phyloP scores from a whole-genome alignment of 2,888 invertebrate species.

The Acrobeloides nanus region DNA sequence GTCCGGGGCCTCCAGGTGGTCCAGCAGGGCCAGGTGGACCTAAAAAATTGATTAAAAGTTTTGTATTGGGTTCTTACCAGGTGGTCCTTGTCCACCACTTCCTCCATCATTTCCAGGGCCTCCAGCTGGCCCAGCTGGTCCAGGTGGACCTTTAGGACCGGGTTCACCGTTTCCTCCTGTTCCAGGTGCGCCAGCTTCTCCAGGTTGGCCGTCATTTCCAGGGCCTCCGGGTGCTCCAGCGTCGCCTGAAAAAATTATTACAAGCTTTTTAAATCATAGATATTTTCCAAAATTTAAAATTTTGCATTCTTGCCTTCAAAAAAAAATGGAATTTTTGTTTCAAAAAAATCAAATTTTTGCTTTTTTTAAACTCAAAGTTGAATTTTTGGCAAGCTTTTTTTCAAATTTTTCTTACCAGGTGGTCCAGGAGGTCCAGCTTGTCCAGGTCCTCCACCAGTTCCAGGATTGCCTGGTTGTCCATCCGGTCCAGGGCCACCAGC shows the following conservation, averaged over 20 bases:
- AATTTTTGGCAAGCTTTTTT: no score
- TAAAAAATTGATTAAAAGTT: no score
- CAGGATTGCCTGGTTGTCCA: neutral
- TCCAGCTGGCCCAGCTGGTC: constrained; percentile 1
- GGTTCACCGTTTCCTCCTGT: neutral
- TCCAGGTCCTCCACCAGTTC: constrained; percentile 1
- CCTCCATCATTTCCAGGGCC: neutral
- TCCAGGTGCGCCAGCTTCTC: neutral
- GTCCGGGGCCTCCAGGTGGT: constrained; percentile 2
- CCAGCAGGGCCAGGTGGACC: neutral
- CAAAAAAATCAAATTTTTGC: no score
- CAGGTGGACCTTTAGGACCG: neutral
- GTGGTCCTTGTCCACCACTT: neutral
- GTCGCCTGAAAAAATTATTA: no score
- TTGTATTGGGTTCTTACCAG: no score
- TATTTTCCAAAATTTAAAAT: no score
- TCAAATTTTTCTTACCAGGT: no score
- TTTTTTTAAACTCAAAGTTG: no score
- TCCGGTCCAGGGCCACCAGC: neutral
- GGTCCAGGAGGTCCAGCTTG: neutral
- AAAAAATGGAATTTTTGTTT: no score
- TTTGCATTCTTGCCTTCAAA: no score
- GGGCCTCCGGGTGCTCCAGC: no score
- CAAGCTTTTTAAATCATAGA: no score
- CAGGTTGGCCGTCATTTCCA: neutral